These are phyloP conservation scores for Platysteira castanea DNA, from an alignment of 2,113 vertebrate species.

Conservation along the genomic window DNA sequence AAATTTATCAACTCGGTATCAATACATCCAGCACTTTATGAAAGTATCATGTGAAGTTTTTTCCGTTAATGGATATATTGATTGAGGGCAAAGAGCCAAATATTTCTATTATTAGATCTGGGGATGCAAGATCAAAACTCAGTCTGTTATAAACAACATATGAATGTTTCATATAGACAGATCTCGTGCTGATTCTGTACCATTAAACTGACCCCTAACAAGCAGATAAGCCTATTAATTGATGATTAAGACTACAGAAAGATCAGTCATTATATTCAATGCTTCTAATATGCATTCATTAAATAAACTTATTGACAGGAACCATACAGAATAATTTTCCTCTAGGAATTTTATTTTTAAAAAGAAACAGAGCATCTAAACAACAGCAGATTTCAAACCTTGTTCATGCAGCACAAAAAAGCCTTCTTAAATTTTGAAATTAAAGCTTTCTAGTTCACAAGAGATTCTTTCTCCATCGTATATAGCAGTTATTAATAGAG, in stretches of 20 bases:
- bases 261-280: conserved; percentile 69
- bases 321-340: neutral
- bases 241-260: conserved; percentile 70
- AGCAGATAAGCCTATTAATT: conserved; percentile 75
- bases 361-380: neutral
- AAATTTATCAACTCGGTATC: conserved; percentile 56
- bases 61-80: conserved; percentile 57
- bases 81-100: conserved; percentile 64
- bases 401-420: neutral
- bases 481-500: neutral
- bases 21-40: conserved; percentile 59
- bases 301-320: conserved; percentile 42
- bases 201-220: conserved; percentile 63
- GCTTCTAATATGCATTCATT: conserved; percentile 50
- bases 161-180: conserved; percentile 58
- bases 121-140: conserved; percentile 49
- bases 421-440: conserved; percentile 34
- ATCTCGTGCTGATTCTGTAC: conserved; percentile 70
- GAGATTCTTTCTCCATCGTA: neutral
- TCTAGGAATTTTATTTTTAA: neutral
- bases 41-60: conserved; percentile 61
- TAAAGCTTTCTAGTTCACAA: neutral
- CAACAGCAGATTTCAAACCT: neutral
- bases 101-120: conserved; percentile 63
- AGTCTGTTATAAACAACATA: conserved; percentile 54